Evolutionary conservation across 1,140 invertebrate genomes (phyloP), one percentile per base, ranked within the genome.

Genomic region (Drosophila busckii): DNA sequence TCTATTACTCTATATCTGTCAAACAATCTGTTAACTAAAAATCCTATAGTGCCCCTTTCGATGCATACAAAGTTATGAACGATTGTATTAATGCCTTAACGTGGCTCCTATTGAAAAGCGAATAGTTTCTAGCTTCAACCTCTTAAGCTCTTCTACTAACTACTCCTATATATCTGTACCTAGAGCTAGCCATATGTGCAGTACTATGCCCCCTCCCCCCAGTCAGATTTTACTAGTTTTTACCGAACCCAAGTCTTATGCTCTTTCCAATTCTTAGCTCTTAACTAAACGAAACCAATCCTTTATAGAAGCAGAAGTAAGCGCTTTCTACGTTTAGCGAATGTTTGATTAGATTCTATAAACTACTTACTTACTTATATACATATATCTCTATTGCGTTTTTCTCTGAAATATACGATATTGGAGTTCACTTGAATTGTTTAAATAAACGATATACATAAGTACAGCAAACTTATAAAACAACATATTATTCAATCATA

Each of bases 331-430:
- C 40, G 35, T 71, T 73, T 68, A 68, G 68, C 61, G 52, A 78
- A 78, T 73, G 63, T 80, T 80, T 73, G 73, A 54, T 63, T 73
- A 78, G 68, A 73, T 80, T 78, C 53, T 80, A 78, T 73, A 68
- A 25, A 54, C n/a, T n/a, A n/a, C n/a, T n/a, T n/a, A n/a, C n/a
- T n/a, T n/a, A n/a, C n/a, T n/a, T n/a, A n/a, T n/a, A 35, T 12
- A 40, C 40, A 41, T 25, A 71, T 80, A 66, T 71, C 45, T 65
- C 29, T 62, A 71, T 71, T 78, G 34, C 67, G 71, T 78, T 78
- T 58, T 70, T 76, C 66, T 55, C 66, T 65, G 65, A 68, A 48
- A 44, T 53, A 52, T 71, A 58, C 48, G 58, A 61, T 67, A 55
- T 67, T 80, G 63, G 68, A 60, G 41, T 52, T 64, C 46, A 80